Base-by-base conservation (phyloP, 2,113 vertebrate genomes). In the Hippocampus barbouri region DNA sequence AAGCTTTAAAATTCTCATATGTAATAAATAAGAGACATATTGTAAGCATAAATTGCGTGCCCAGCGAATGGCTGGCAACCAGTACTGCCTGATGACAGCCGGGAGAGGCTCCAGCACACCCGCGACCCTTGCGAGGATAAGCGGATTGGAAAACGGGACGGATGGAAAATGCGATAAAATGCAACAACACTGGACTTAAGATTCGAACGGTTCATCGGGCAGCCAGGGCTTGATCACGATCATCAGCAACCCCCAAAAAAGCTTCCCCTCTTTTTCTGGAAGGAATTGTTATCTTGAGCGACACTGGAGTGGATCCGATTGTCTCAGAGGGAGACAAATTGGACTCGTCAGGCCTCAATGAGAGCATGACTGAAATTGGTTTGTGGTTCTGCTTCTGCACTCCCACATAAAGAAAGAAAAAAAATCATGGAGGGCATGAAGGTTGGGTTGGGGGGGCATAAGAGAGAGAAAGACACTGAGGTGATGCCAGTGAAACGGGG, bases 301-400 rank as follows among this genome's bases (percentile, higher is more conserved):
- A 87, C 83, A 79, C 65, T 74, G 79, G 79, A 86, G 83, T 85
- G 85, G 80, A 87, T 87, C 83, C 85, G 76, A 83, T 85, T 77
- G 86, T 72, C 87, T 86, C 73, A 25, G 70, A 81, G 88, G 91
- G 86, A 87, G 84, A 87, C 82, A 87, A 91, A 89, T 86, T 87
- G 82, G 84, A 75, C 79, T 73, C 74, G 86, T 88, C 83, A 88
- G 88, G 90, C 82, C 87, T 87, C 89, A 87, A 89, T 88, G 85
- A 77, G 54, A 85, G 82, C 81, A 81, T 84, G 86, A 90, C 86
- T 87, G 81, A 88, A 88, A 86, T 87, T 84, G 83, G 86, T 88
- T 89, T 88, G 89, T 76, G 82, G 86, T 89, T 87, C 83, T 84
- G 87, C 87, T 80, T 85, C 77, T 81, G 84, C 83, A 80, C 79